Conservation (phyloP, 2,797 vertebrate species). For the Alectoris magna region DNA sequence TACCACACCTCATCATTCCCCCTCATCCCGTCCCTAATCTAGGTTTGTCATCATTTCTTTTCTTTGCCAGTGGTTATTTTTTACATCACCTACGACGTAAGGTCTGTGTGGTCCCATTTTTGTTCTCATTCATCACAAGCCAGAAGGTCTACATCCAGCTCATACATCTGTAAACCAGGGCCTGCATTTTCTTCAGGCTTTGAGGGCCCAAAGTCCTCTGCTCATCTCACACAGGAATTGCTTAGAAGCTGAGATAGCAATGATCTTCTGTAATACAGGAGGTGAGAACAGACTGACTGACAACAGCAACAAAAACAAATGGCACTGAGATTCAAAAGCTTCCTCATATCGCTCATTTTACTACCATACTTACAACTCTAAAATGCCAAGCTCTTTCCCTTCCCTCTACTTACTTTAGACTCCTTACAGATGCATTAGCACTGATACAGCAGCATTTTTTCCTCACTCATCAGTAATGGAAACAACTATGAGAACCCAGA, state of each 20-base stretch:
- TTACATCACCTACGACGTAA: not conserved
- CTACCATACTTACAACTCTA: not conserved
- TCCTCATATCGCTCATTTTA: not conserved
- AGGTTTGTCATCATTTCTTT: not conserved
- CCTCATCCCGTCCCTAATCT: too few species aligned
- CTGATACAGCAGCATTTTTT: not conserved
- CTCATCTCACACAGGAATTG: not conserved
- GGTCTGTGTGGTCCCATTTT: not conserved
- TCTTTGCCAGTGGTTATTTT: not conserved
- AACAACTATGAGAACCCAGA: not conserved
- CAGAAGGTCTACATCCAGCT: not conserved
- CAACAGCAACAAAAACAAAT: not conserved
- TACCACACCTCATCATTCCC: not conserved
- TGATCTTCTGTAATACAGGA: not conserved
- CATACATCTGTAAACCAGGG: not conserved
- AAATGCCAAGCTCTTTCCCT: not conserved
- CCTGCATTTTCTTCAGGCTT: not conserved
- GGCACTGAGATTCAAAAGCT: not conserved
- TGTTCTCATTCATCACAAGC: not conserved
- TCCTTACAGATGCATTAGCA: not conserved
- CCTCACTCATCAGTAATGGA: not conserved
- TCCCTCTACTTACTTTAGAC: accelerated
- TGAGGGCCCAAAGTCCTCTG: not conserved
- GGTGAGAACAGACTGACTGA: not conserved
- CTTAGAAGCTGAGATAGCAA: not conserved